Conservation (phyloP, 2,888 invertebrate genomes). For the Volucella bombylans region DNA sequence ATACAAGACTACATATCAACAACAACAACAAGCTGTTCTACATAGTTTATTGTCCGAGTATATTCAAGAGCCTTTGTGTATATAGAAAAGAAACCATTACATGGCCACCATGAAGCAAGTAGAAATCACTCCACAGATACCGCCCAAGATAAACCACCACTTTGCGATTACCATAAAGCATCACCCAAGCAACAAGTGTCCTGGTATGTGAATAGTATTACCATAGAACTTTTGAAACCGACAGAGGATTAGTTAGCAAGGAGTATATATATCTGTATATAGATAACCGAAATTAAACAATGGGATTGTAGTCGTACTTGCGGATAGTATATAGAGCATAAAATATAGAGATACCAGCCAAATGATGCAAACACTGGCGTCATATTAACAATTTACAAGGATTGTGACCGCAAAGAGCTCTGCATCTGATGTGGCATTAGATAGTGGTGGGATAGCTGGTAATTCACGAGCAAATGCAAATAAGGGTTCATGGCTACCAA, state of each 20-base stretch:
- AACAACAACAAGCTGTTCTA: neutral
- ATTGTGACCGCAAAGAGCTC: slow-evolving; percentile 23
- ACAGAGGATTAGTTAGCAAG: slow-evolving; percentile 15
- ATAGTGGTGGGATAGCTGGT: neutral
- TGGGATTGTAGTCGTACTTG: too few relatives aligned
- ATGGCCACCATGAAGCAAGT: neutral
- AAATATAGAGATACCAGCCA: neutral
- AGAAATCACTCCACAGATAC: neutral
- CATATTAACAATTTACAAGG: slow-evolving; percentile 29
- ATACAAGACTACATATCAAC: too few relatives aligned
- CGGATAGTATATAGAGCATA: neutral
- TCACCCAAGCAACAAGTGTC: slow-evolving; percentile 22
- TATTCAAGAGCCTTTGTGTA: neutral
- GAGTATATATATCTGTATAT: neutral
- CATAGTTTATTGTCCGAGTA: neutral
- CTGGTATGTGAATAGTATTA: neutral
- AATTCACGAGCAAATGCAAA: neutral
- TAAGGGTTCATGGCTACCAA: too few relatives aligned
- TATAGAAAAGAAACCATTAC: neutral
- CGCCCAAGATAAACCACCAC: slow-evolving; percentile 18
- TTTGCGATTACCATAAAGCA: slow-evolving; percentile 22
- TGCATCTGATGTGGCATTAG: slow-evolving; percentile 20
- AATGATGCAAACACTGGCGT: slow-evolving; percentile 26
- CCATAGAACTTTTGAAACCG: slow-evolving; percentile 8
- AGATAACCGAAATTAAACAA: neutral